These are phyloP conservation scores for Rhizoglyphus robini DNA, from an alignment of 1,140 invertebrate genomes.

Conservation along the genomic window DNA sequence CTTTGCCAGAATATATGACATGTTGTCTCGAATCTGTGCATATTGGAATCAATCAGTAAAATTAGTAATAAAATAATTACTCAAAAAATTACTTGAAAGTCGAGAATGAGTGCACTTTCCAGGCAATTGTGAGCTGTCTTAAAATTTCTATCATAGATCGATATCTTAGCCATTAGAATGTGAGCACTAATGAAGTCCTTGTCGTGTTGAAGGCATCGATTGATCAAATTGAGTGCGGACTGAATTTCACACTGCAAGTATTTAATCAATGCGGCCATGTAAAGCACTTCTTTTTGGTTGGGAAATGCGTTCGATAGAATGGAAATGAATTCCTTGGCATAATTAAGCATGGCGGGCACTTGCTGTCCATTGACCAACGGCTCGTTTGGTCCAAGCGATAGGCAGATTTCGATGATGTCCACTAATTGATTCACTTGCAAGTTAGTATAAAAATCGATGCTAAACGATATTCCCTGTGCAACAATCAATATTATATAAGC, in stretches of 20 bases:
- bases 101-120: constrained; percentile 73
- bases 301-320: constrained; percentile 63
- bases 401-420: constrained; percentile 58
- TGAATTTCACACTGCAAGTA: constrained; percentile 43
- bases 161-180: constrained; percentile 63
- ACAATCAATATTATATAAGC: neutral
- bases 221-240: constrained; percentile 39
- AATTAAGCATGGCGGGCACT: constrained; percentile 35
- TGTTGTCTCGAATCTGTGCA: constrained; percentile 57
- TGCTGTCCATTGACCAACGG: constrained; percentile 38
- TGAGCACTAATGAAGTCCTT: constrained; percentile 63
- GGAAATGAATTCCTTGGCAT: constrained; percentile 52
- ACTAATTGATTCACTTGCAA: constrained; percentile 75
- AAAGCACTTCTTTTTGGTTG: constrained; percentile 55
- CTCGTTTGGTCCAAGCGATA: constrained; percentile 53
- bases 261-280: constrained; percentile 60
- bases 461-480: constrained; percentile 43
- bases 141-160: constrained; percentile 50
- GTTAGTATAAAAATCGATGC: constrained; percentile 53
- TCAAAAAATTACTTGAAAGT: constrained; percentile 72
- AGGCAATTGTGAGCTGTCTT: constrained; percentile 64
- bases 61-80: constrained; percentile 10
- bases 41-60: neutral
- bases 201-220: constrained; percentile 58
- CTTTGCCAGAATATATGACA: constrained; percentile 71